A percentile compares a stretch with the other conserved stretches of the same genome.
Conservation (phyloP, 2,888 invertebrate genomes). For the Sarcophaga rosellei region DNA sequence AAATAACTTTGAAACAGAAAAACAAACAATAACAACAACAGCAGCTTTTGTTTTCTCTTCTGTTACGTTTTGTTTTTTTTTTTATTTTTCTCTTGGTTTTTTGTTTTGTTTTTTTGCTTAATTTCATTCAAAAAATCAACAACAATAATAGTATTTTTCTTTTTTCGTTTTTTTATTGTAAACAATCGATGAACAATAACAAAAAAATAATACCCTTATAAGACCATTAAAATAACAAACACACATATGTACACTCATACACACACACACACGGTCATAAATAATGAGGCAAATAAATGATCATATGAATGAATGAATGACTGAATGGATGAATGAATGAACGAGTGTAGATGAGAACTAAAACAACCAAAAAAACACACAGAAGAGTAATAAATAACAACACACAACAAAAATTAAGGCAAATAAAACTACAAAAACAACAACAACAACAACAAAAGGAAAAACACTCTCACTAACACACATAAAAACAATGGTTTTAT, state of each 20-base stretch:
- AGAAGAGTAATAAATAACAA: too few relatives aligned
- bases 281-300: background rate
- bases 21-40: background rate
- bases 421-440: too few relatives aligned
- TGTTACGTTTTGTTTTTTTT: background rate
- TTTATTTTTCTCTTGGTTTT: background rate
- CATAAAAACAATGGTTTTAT: background rate
- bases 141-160: background rate
- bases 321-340: background rate
- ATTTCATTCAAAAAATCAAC: constrained; percentile 6
- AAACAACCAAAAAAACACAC: background rate
- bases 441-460: too few relatives aligned
- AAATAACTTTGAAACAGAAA: constrained; percentile 27
- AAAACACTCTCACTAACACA: background rate
- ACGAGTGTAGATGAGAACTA: background rate
- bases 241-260: background rate
- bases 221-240: background rate
- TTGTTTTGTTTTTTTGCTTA: constrained; percentile 3
- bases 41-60: background rate
- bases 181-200: background rate
- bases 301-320: background rate
- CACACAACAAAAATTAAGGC: too few relatives aligned
- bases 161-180: background rate
- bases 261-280: background rate
- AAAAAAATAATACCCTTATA: background rate